Percentiles rank a stretch among this genome's conserved stretches.
phyloP scores from a whole-genome alignment of 2,113 vertebrate species.

The Pseudorectes ferrugineus region DNA sequence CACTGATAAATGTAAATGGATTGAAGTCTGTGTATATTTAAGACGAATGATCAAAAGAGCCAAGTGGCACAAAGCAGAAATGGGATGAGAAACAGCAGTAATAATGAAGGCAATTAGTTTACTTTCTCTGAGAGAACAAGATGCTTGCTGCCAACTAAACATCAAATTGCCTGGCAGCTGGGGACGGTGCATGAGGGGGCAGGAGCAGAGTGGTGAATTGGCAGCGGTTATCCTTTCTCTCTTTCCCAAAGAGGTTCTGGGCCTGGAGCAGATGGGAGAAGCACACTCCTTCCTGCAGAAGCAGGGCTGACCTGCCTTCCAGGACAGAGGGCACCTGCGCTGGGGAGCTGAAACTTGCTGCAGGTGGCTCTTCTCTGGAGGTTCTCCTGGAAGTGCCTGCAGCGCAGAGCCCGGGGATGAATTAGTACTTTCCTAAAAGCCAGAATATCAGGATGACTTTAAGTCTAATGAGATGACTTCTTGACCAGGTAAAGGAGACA shows the following conservation, averaged over 20 bases:
- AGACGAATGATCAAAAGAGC: constrained; percentile 42
- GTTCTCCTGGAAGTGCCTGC: background rate
- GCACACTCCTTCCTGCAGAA: background rate
- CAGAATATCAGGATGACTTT: background rate
- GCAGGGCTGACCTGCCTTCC: background rate
- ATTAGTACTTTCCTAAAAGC: background rate
- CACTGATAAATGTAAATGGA: background rate
- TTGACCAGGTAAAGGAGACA: background rate
- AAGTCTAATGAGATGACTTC: background rate
- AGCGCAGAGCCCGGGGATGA: background rate
- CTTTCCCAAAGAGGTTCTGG: background rate
- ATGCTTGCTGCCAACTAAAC: constrained; percentile 20
- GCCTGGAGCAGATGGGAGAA: background rate
- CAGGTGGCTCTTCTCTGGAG: background rate
- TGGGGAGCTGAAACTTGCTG: background rate
- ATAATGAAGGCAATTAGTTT: constrained; percentile 53
- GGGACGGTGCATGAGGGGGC: background rate
- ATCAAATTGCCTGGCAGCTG: constrained; percentile 24
- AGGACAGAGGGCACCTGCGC: background rate
- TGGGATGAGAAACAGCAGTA: constrained; percentile 14
- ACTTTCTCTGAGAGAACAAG: constrained; percentile 32
- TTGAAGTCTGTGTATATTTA: constrained; percentile 8
- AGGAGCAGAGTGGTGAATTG: constrained; percentile 6
- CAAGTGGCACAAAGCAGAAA: constrained; percentile 21
- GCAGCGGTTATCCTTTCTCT: background rate